Base-by-base conservation (phyloP, 2,888 invertebrate genomes). In the Neoaliturus tenellus region DNA sequence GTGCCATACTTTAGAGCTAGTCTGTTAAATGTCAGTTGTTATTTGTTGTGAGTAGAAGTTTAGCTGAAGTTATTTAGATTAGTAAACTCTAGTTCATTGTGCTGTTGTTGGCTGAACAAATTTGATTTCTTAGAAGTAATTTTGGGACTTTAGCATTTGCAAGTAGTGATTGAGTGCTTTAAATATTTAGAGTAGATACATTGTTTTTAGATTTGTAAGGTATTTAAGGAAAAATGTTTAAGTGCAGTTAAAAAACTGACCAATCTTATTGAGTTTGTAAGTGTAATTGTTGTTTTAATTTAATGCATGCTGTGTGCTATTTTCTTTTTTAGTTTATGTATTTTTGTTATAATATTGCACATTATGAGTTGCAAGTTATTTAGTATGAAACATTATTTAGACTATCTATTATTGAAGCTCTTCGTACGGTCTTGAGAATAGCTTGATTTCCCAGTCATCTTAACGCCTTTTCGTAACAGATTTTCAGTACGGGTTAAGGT, bases 1-100 rank as follows among this genome's bases (percentile, higher is more conserved):
- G 75, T 75, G 75, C 75, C 75, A 75, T 75, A 75, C 48, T 28
- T 14, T 71, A 75, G 44, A 75, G 48, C 75, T 75, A 75, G 75
- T 75, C 41, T 75, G 20, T 69, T 39, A n/a, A 39, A 17, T 39
- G 69, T 69, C n/a, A n/a, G 23, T 35, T 67, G 44, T 44, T 55
- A 55, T 62, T 31, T 62, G 14, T 14, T 28, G 62, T 62, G 62
- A 62, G 20, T 51, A 51, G 51, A 51, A 12, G 8, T 23, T 51
- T 20, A 51, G 51, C 23, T 55, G 12, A 12, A 55, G 20, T 55
- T 55, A 55, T 20, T 23, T 55, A 55, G 55, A 23, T 55, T 55
- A 55, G 55, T 55, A 48, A 48, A n/a, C 48, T n/a, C 4, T 48
- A 48, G 48, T 3, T 35, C 10, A 35, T 10, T 55, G 55, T 55